phyloP scores from a whole-genome alignment of 1,140 invertebrate genomes.

The Wiebesia pumilae region DNA sequence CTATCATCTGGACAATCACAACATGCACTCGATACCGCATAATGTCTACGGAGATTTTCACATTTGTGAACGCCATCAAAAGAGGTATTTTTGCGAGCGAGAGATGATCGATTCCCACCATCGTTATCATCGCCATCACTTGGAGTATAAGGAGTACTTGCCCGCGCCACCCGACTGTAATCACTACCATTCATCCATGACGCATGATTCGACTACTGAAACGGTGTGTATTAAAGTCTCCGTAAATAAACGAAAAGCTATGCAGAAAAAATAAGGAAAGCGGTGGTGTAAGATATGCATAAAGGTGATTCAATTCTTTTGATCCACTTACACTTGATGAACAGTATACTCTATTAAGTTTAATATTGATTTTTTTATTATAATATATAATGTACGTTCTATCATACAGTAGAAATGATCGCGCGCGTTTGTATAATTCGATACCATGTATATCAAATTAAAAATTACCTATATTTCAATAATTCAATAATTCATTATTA shows the following conservation, averaged over 20 bases:
- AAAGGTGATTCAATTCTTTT: neutral
- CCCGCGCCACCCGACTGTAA: constrained; percentile 67
- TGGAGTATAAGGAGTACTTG: constrained; percentile 69
- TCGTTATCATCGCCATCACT: constrained; percentile 57
- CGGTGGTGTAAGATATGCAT: neutral
- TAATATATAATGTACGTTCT: neutral
- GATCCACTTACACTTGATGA: neutral
- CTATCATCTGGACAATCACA: constrained; percentile 50
- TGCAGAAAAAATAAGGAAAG: neutral
- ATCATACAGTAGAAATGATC: neutral
- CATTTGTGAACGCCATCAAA: constrained; percentile 71
- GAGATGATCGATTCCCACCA: constrained; percentile 52
- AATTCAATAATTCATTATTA: too few species aligned
- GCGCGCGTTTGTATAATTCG: neutral
- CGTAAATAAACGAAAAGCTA: neutral
- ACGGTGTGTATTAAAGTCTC: constrained; percentile 64
- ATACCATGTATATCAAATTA: neutral
- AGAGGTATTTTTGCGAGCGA: constrained; percentile 70
- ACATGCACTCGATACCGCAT: constrained; percentile 61
- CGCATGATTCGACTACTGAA: constrained; percentile 74
- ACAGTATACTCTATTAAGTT: neutral
- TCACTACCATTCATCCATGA: constrained; percentile 69
- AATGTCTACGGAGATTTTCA: constrained; percentile 42
- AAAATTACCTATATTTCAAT: neutral
- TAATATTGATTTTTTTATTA: constrained; percentile 1